A percentile compares a stretch with the other conserved stretches of the same genome.
Conservation (phyloP, 2,113 vertebrate species). For the Lucifuga dentata region DNA sequence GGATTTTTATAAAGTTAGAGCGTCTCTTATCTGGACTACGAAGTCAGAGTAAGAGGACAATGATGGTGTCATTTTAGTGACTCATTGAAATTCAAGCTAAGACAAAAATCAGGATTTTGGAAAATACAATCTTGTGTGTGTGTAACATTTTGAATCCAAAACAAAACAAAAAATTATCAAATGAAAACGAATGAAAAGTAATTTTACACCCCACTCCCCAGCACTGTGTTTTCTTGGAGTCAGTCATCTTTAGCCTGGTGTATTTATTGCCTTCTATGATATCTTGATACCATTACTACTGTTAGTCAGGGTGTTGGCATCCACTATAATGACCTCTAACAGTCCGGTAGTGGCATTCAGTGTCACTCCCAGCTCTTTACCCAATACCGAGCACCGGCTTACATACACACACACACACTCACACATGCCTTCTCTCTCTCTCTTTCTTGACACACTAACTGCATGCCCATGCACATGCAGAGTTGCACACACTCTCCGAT, state of each 20-base stretch:
- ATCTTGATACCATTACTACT: constrained; percentile 47
- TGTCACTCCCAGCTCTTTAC: constrained; percentile 57
- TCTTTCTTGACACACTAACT: not conserved
- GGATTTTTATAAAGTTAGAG: no score
- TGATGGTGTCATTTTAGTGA: no score
- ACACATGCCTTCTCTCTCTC: constrained; percentile 6
- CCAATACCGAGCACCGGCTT: constrained; percentile 42
- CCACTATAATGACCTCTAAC: constrained; percentile 61
- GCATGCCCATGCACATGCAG: constrained; percentile 5
- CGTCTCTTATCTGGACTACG: no score
- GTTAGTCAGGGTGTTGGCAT: constrained; percentile 54
- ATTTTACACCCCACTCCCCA: no score
- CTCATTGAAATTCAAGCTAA: no score
- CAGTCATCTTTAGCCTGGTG: constrained; percentile 18
- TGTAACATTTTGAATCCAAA: no score
- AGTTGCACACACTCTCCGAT: constrained; percentile 42
- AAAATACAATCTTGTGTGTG: no score
- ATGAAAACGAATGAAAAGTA: no score
- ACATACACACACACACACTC: constrained; percentile 22
- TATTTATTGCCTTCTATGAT: constrained; percentile 45
- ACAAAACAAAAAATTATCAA: no score
- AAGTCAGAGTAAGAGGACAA: no score
- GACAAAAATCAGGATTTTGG: no score
- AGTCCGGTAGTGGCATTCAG: constrained; percentile 32
- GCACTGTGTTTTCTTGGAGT: not conserved